Conservation (phyloP, 2,888 invertebrate genomes). For the Sminthurinus aureus region DNA sequence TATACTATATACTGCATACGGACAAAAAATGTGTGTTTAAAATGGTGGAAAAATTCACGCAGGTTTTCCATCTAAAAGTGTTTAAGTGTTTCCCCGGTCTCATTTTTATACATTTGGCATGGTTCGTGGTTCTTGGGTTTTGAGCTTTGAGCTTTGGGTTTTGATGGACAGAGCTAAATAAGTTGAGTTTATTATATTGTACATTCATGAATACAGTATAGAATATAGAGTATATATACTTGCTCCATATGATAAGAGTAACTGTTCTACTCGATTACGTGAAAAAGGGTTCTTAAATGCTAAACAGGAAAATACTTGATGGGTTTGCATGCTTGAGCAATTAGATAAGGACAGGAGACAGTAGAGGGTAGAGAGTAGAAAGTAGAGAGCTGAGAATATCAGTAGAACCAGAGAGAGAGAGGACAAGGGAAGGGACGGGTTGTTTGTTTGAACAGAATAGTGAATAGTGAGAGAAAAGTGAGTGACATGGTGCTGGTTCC, state of each 20-base stretch:
- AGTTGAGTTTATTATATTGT: no score
- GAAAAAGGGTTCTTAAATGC: conserved; percentile 9
- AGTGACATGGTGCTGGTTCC: conserved; percentile 13
- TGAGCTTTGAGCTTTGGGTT: background rate
- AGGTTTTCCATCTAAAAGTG: background rate
- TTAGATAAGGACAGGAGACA: conserved; percentile 34
- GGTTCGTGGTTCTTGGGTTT: background rate
- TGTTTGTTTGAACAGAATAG: background rate
- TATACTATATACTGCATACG: no score
- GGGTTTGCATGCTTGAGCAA: conserved; percentile 40
- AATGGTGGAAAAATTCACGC: background rate
- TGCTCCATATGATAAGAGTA: background rate
- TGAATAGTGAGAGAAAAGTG: background rate
- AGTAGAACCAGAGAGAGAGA: conserved; percentile 17
- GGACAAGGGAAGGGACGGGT: background rate
- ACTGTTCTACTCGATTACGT: conserved; percentile 23
- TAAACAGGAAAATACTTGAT: conserved; percentile 28
- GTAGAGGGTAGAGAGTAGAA: background rate
- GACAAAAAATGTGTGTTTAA: no score
- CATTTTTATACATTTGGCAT: conserved; percentile 5
- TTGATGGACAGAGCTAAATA: no score
- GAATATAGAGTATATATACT: no score
- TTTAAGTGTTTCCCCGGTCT: conserved; percentile 3
- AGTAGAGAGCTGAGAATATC: conserved; percentile 5
- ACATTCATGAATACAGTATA: no score